Conservation (phyloP, 2,888 invertebrate species). For the Reticulitermes lucifugus region DNA sequence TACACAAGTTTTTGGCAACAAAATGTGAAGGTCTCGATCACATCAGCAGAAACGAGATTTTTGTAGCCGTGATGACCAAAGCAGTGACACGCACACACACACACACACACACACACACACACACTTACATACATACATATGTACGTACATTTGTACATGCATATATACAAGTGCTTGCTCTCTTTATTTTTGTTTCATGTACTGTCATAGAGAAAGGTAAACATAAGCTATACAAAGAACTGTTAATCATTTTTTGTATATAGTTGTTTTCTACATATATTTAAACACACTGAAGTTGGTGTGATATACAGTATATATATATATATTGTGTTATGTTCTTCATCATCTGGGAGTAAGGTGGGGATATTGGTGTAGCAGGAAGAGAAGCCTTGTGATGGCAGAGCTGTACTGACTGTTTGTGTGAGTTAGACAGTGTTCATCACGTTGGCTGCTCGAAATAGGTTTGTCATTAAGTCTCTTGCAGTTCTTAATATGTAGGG, state of each 20-base stretch:
- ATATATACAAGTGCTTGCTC: background rate
- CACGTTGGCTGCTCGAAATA: background rate
- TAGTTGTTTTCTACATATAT: constrained; percentile 37
- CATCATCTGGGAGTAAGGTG: background rate
- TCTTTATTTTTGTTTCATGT: background rate
- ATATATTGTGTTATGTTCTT: background rate
- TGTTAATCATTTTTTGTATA: constrained; percentile 34
- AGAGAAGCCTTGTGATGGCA: background rate
- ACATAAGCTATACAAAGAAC: background rate
- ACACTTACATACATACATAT: background rate
- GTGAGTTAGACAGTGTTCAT: background rate
- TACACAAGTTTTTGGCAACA: background rate
- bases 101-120: background rate
- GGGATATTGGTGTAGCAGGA: background rate
- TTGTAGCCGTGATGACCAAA: background rate
- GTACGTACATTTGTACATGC: background rate
- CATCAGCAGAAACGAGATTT: background rate
- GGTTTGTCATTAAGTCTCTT: background rate
- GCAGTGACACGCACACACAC: background rate
- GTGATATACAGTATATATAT: constrained; percentile 23
- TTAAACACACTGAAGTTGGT: constrained; percentile 25
- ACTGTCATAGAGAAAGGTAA: background rate
- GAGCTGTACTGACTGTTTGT: background rate
- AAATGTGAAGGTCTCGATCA: background rate
- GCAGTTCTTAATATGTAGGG: background rate